A percentile compares a stretch with the other conserved stretches of the same genome.
Evolutionary conservation across 35 echinoderm and acorn worm species (phyloP).

Genomic region (Diadema setosum): DNA sequence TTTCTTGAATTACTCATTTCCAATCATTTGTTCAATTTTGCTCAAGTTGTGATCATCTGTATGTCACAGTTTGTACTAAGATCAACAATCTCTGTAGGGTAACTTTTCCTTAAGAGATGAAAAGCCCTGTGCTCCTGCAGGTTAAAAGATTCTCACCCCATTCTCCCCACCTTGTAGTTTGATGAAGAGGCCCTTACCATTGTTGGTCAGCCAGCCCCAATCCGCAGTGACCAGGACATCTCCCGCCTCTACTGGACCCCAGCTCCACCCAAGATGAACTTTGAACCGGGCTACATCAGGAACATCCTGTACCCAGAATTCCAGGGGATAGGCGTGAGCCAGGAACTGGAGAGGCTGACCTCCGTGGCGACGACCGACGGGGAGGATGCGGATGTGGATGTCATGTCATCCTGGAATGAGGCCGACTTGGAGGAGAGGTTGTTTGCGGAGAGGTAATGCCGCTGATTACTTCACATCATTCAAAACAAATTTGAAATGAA

Average conservation of each 20-base stretch:
- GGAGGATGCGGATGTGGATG: conserved; percentile 39
- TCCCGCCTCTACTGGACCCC: conserved; percentile 95
- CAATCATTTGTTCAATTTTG: too few relatives aligned
- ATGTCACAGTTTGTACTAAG: too few relatives aligned
- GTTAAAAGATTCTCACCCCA: too few relatives aligned
- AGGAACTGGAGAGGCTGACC: conserved; percentile 42
- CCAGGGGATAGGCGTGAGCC: conserved; percentile 43
- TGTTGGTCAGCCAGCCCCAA: conserved; percentile 54
- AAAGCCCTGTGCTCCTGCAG: too few relatives aligned
- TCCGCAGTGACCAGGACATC: conserved; percentile 69
- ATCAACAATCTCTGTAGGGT: too few relatives aligned
- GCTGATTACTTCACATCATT: too few relatives aligned
- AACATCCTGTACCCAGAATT: conserved; percentile 73
- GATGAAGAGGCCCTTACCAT: conserved; percentile 72
- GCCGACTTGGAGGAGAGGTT: conserved; percentile 39
- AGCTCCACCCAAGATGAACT: conserved; percentile 96
- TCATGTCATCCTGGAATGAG: conserved; percentile 47
- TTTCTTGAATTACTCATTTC: too few relatives aligned
- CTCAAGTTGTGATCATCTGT: too few relatives aligned
- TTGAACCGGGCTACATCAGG: conserved; percentile 65
- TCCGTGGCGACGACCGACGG: conserved; percentile 21
- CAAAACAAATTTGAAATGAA: too few relatives aligned
- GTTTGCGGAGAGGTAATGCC: conserved; percentile 64
- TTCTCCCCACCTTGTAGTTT: conserved; percentile 49
- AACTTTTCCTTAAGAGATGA: too few relatives aligned